A percentile compares a stretch with the other conserved stretches of the same genome.
Conservation (phyloP, 1,140 invertebrate genomes). For the Polypedilum vanderplanki region DNA sequence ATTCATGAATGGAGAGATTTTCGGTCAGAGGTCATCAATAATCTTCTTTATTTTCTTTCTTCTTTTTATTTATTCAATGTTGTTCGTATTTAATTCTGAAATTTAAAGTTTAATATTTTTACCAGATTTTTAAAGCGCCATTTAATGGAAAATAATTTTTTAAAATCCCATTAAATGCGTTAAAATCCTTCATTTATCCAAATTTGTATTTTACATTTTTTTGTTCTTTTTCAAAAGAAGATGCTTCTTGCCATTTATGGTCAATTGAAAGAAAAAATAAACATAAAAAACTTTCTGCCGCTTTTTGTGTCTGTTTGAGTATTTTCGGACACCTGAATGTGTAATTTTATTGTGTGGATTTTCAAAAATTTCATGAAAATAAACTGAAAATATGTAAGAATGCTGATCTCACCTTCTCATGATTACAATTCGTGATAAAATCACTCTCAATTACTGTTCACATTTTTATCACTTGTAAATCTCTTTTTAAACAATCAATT, state of each 20-base stretch:
- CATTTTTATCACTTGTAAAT: conserved; percentile 11
- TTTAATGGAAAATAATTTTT: too few species aligned
- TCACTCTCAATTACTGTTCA: background rate
- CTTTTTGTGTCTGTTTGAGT: too few species aligned
- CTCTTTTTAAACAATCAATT: background rate
- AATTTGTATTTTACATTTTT: background rate
- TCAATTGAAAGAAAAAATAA: too few species aligned
- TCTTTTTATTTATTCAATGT: background rate
- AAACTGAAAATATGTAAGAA: conserved; percentile 5
- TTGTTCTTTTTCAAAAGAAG: conserved; percentile 6
- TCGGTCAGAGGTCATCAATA: conserved; percentile 29
- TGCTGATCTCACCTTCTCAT: background rate
- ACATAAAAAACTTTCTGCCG: too few species aligned
- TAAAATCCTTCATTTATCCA: too few species aligned
- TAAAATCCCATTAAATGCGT: too few species aligned
- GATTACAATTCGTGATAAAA: background rate
- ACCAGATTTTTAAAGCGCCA: too few species aligned
- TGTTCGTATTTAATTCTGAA: background rate
- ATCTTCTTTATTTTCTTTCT: background rate
- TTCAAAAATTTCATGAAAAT: conserved; percentile 10
- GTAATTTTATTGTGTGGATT: background rate
- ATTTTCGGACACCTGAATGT: background rate
- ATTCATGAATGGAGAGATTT: conserved; percentile 28
- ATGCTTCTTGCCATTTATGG: background rate
- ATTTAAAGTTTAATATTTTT: too few species aligned